Evolutionary conservation across 1,140 invertebrate species (phyloP).

Genomic region (Lethocerus indicus): DNA sequence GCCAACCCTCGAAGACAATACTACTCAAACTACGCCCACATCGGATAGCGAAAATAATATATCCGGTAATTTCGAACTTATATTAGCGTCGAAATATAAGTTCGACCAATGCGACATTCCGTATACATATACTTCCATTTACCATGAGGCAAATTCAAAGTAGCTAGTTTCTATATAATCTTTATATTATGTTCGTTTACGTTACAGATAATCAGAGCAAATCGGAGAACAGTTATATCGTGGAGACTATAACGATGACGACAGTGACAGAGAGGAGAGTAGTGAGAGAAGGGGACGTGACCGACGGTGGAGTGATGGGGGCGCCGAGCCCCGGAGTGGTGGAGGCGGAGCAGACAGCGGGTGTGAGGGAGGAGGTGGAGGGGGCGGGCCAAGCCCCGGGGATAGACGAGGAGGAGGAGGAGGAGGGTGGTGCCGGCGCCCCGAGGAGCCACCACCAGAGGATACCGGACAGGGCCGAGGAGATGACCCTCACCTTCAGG

Average conservation of each 20-base stretch:
- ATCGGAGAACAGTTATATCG: slow-evolving; percentile 31
- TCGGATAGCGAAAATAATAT: too few relatives aligned
- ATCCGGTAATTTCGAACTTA: too few relatives aligned
- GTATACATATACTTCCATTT: too few relatives aligned
- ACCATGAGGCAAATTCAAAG: too few relatives aligned
- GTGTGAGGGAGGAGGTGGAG: slow-evolving; percentile 41
- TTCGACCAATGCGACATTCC: too few relatives aligned
- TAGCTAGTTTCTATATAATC: not conserved
- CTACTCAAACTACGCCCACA: slow-evolving; percentile 20
- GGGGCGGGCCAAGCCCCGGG: slow-evolving; percentile 22
- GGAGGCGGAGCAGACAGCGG: slow-evolving; percentile 23
- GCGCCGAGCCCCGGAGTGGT: slow-evolving; percentile 12
- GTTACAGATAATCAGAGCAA: not conserved
- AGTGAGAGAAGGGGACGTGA: slow-evolving; percentile 28
- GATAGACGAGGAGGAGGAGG: slow-evolving; percentile 13
- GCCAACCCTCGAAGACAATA: slow-evolving; percentile 7
- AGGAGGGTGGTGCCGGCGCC: slow-evolving; percentile 15
- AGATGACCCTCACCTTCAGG: slow-evolving; percentile 38
- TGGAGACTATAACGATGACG: slow-evolving; percentile 49
- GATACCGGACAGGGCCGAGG: slow-evolving; percentile 21
- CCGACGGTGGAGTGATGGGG: not conserved
- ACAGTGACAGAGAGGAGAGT: slow-evolving; percentile 45
- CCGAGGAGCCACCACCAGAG: slow-evolving; percentile 4
- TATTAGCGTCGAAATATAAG: too few relatives aligned
- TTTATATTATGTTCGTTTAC: not conserved